Percentiles rank a stretch among this genome's conserved stretches.
Conservation (phyloP, 2,797 vertebrate species). For the Echeneis naucrates region DNA sequence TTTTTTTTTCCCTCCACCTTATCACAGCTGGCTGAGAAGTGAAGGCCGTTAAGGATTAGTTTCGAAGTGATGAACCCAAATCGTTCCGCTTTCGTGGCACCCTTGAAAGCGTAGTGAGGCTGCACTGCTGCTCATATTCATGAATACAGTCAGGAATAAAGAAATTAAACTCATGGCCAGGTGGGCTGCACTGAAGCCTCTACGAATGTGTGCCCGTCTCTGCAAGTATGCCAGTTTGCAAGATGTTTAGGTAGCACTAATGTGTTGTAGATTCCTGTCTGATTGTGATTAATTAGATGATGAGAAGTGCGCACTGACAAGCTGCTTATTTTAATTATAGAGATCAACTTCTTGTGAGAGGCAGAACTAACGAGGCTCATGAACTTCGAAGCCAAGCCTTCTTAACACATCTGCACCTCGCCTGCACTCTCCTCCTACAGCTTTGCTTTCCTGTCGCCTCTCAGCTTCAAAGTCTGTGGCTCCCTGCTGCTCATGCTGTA, state of each 20-base stretch:
- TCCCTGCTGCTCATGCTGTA: not conserved
- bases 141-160: not conserved
- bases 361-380: constrained; percentile 77
- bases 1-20: constrained; percentile 5
- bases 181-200: constrained; percentile 22
- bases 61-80: constrained; percentile 67
- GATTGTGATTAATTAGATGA: constrained; percentile 86
- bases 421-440: constrained; percentile 37
- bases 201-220: constrained; percentile 5
- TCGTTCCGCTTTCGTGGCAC: constrained; percentile 57
- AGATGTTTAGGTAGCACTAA: constrained; percentile 65
- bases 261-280: constrained; percentile 75
- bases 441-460: constrained; percentile 21
- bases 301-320: constrained; percentile 78
- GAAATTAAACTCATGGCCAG: constrained; percentile 4
- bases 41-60: constrained; percentile 61
- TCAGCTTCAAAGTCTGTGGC: constrained; percentile 5
- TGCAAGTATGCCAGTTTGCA: constrained; percentile 30
- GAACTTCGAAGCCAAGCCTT: constrained; percentile 58
- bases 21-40: constrained; percentile 65
- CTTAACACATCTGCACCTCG: constrained; percentile 47
- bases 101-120: constrained; percentile 70
- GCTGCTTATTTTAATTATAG: constrained; percentile 85
- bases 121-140: constrained; percentile 16
- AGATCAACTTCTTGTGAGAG: constrained; percentile 78